A percentile compares a stretch with the other conserved stretches of the same genome.
Evolutionary conservation across 2,888 invertebrate genomes (phyloP).

Genomic region (Toxonevra muliebris): DNA sequence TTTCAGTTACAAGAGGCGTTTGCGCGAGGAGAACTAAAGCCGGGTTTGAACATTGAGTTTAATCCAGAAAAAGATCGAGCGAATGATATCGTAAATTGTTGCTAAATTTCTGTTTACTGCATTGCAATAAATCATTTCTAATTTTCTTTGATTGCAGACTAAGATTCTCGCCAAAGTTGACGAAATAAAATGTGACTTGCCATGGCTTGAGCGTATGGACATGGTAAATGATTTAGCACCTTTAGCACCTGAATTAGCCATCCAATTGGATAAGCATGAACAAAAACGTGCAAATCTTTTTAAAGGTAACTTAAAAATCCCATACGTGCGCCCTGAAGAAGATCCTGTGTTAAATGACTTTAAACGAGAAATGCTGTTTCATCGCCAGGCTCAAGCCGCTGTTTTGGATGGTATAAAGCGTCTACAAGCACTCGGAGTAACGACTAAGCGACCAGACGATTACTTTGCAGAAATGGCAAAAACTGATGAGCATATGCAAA

Average conservation of each 20-base stretch:
- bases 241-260: conserved; percentile 83
- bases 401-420: conserved; percentile 82
- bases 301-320: conserved; percentile 76
- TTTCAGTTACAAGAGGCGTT: conserved; percentile 89
- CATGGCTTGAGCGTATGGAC: conserved; percentile 90
- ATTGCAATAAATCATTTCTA: not conserved
- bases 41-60: conserved; percentile 81
- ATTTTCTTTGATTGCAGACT: conserved; percentile 43
- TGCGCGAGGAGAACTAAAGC: conserved; percentile 83
- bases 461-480: conserved; percentile 99
- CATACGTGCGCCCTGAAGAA: conserved; percentile 71
- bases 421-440: conserved; percentile 78
- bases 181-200: conserved; percentile 76
- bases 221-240: conserved; percentile 80
- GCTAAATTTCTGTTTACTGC: not conserved
- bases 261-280: conserved; percentile 80
- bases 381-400: conserved; percentile 87
- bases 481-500: conserved; percentile 96
- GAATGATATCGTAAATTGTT: conserved; percentile 77
- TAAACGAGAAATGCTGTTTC: conserved; percentile 86
- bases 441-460: conserved; percentile 89
- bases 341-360: conserved; percentile 91
- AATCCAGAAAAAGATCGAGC: conserved; percentile 69
- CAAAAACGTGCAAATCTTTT: conserved; percentile 73
- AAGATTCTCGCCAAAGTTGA: conserved; percentile 74